Conservation (phyloP, 2,888 invertebrate genomes). For the Eupelmus urozonus region DNA sequence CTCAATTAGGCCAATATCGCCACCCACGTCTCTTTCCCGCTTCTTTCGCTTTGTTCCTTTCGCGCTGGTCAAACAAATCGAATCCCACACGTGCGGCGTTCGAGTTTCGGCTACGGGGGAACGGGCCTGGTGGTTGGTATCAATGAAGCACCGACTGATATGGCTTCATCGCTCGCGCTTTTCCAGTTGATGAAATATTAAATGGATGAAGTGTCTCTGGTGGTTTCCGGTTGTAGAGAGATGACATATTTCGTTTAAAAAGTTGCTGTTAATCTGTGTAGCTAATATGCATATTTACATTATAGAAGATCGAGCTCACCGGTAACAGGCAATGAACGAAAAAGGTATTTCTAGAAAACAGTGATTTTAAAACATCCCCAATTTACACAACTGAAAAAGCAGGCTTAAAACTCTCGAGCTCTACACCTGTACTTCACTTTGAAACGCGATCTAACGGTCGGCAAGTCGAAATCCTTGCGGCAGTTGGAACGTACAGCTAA, state of each 20-base stretch:
- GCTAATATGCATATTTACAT: too few relatives aligned
- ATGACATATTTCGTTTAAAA: too few relatives aligned
- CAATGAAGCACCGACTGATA: neutral
- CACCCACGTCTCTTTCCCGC: neutral
- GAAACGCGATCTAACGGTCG: neutral
- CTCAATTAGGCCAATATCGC: constrained; percentile 43
- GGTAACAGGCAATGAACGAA: too few relatives aligned
- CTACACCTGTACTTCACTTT: neutral
- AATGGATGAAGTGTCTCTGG: neutral
- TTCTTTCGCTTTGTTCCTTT: neutral
- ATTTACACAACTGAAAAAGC: too few relatives aligned
- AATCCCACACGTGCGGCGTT: neutral
- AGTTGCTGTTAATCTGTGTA: too few relatives aligned
- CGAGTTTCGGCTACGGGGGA: neutral
- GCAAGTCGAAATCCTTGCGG: neutral
- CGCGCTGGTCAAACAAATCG: neutral
- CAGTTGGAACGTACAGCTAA: neutral
- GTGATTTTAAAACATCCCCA: too few relatives aligned
- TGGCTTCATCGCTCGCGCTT: neutral
- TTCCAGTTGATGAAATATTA: neutral
- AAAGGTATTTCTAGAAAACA: too few relatives aligned
- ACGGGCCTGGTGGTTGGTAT: neutral
- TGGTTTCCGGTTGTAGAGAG: too few relatives aligned
- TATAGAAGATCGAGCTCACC: too few relatives aligned
- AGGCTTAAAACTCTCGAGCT: too few relatives aligned